Base-by-base conservation (phyloP, 1,140 invertebrate genomes). In the Lutraria rhynchaena region DNA sequence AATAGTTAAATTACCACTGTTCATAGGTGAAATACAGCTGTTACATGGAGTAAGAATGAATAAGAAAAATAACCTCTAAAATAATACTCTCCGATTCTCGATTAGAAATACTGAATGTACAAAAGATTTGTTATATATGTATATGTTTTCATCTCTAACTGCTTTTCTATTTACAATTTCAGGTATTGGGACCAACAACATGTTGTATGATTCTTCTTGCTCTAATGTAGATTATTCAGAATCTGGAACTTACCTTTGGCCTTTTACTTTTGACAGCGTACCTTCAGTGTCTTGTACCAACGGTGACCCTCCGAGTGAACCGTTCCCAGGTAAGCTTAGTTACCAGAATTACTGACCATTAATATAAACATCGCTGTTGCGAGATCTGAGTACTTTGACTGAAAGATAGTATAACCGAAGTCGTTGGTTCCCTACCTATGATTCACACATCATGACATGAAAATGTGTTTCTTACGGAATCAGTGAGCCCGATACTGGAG, bases 161-260 rank as follows among this genome's bases (percentile, higher is more conserved):
- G 19, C 4, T 29, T 29, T 13, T 60, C 11, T n/a, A n/a, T n/a
- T n/a, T n/a, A n/a, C n/a, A n/a, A 41, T 41, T 41, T 41, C 61
- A 81, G 67, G 77, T 61, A 41, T 81, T 24, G 77, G 67, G 0
- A 29, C n/a, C 15, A 81, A 81, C 41, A 27, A 51, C 5, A 58
- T 81, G 51, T 35, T 60, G 9, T 81, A 81, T 29, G 67, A 81
- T 24, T 61, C 55, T 33, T 81, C 77, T 0, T 81, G 77, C 22
- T 29, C 65, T 5, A 81, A 61, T 37, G 77, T 71, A 3, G 77
- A 31, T 3, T 51, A 33, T 33, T 81, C 77, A 17, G 37, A 58
- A 7, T 15, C 55, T 5, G 22, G 31, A 7, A 61, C 35, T 0
- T 49, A 60, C 19, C 4, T 81, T 22, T 81, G 77, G 77, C 77